Evolutionary conservation across 2,888 invertebrate genomes (phyloP).

Genomic region (Leptothorax acervorum): DNA sequence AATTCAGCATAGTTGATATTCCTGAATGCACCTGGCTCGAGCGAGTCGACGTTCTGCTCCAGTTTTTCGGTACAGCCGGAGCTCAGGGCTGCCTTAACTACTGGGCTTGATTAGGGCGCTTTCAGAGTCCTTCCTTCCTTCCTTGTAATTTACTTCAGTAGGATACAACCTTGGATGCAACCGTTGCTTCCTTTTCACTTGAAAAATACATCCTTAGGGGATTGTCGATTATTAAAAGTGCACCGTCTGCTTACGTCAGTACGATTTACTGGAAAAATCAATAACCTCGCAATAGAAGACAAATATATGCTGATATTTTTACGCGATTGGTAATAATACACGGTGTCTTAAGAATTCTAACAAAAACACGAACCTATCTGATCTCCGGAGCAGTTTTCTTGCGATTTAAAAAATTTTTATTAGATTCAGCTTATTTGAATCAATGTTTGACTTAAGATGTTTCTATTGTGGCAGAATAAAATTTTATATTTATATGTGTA

Average conservation of each 20-base stretch:
- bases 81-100: conserved; percentile 17
- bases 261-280: neutral
- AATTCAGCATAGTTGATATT: neutral
- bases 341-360: neutral
- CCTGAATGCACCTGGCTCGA: neutral
- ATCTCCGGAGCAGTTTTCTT: neutral
- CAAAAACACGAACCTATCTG: too few species aligned
- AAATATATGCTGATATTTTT: neutral
- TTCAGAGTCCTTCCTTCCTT: neutral
- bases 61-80: conserved; percentile 27
- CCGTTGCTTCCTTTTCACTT: neutral
- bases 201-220: neutral
- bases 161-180: neutral
- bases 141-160: neutral
- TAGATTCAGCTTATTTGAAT: neutral
- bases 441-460: neutral
- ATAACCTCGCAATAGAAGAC: neutral
- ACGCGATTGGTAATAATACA: neutral
- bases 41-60: conserved; percentile 15
- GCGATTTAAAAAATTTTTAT: neutral
- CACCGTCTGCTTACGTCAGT: neutral
- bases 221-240: neutral
- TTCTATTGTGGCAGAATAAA: neutral
- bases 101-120: neutral
- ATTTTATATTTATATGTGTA: neutral